Conservation (phyloP, 2,797 vertebrate species). For the Anas georgica region DNA sequence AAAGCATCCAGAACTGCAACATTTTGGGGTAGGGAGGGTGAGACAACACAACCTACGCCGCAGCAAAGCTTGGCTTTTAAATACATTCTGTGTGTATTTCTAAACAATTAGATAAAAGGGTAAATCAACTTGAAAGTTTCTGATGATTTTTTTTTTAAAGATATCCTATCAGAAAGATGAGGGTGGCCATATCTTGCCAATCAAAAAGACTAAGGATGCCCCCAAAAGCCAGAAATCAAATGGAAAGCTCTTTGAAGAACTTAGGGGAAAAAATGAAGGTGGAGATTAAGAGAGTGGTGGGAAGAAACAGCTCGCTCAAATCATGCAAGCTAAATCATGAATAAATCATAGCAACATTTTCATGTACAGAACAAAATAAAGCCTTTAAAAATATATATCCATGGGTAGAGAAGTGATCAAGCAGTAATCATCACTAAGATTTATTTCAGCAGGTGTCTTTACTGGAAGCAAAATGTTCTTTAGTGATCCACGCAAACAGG, state of each 20-base stretch:
- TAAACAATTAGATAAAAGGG: neutral
- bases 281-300: neutral
- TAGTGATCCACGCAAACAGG: accelerated
- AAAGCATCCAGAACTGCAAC: neutral
- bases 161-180: neutral
- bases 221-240: neutral
- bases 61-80: neutral
- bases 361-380: neutral
- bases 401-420: neutral
- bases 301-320: neutral
- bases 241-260: neutral
- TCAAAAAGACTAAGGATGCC: neutral
- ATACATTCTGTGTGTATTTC: neutral
- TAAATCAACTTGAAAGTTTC: neutral
- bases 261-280: neutral
- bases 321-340: neutral
- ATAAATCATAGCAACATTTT: neutral
- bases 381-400: neutral
- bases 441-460: neutral
- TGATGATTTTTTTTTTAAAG: neutral
- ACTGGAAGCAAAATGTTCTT: neutral
- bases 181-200: neutral
- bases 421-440: neutral
- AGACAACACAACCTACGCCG: neutral
- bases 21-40: accelerated